Percentiles rank a stretch among this genome's conserved stretches.
These are phyloP conservation scores for Eulithis prunata DNA, from an alignment of 2,888 invertebrate species.

Conservation along the genomic window DNA sequence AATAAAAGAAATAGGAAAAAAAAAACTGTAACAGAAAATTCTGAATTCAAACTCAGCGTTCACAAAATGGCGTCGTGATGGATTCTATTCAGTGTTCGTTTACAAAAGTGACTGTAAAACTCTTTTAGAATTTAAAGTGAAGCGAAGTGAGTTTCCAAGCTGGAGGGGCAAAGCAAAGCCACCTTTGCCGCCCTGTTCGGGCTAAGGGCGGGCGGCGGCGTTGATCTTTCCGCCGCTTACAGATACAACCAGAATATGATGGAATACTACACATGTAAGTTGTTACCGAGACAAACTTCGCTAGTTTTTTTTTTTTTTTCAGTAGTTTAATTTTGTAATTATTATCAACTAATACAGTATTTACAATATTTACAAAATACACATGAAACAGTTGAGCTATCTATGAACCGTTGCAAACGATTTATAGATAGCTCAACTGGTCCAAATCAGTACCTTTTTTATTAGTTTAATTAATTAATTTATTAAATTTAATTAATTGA, in stretches of 20 bases:
- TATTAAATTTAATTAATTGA: too few relatives aligned
- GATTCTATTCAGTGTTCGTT: constrained; percentile 43
- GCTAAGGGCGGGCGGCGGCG: constrained; percentile 87
- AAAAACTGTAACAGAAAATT: constrained; percentile 7
- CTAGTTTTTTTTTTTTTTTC: too few relatives aligned
- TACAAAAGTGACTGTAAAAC: constrained; percentile 43
- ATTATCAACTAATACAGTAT: too few relatives aligned
- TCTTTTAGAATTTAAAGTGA: constrained; percentile 42
- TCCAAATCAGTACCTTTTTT: too few relatives aligned
- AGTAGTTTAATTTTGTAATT: too few relatives aligned
- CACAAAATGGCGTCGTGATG: constrained; percentile 48
- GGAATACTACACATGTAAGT: constrained; percentile 99
- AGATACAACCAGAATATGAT: constrained; percentile 99
- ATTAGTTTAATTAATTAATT: too few relatives aligned
- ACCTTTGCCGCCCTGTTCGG: constrained; percentile 87
- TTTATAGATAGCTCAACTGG: too few relatives aligned
- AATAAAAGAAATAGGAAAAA: neutral
- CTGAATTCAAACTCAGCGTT: constrained; percentile 19
- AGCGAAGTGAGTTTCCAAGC: constrained; percentile 77
- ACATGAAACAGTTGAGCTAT: too few relatives aligned
- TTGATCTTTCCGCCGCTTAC: constrained; percentile 97
- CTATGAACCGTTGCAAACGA: too few relatives aligned
- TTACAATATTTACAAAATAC: too few relatives aligned
- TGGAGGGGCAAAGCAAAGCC: constrained; percentile 87
- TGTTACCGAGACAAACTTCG: too few relatives aligned